phyloP scores from a whole-genome alignment of 2,797 vertebrate species.

The Dicrostonyx torquatus region DNA sequence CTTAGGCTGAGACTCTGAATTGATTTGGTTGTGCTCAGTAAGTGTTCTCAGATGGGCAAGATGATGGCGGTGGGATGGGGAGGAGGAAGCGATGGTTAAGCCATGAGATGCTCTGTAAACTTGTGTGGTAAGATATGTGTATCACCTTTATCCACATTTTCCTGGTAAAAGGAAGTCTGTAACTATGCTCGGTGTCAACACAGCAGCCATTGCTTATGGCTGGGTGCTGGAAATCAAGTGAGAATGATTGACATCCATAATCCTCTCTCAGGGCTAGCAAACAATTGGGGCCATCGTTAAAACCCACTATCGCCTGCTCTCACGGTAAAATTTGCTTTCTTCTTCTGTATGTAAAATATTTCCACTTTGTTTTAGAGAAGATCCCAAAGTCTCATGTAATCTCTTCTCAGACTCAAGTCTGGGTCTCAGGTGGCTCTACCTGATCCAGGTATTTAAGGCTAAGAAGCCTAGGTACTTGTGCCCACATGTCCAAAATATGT shows the following conservation, averaged over 20 bases:
- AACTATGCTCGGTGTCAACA: constrained; percentile 17
- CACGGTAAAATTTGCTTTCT: not conserved
- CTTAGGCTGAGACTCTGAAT: not conserved
- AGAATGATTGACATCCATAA: not conserved
- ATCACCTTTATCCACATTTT: constrained; percentile 7
- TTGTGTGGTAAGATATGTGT: not conserved
- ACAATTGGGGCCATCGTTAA: not conserved
- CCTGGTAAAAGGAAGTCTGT: constrained; percentile 2
- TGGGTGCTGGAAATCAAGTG: constrained; percentile 3
- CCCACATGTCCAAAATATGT: not conserved
- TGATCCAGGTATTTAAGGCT: constrained; percentile 13
- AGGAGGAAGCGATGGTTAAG: not conserved
- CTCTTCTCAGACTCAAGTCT: constrained; percentile 2
- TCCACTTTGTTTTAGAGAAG: constrained; percentile 19
- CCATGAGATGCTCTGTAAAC: not conserved
- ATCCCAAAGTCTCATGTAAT: not conserved
- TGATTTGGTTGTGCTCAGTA: not conserved
- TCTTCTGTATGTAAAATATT: constrained; percentile 24
- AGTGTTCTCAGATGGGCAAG: constrained; percentile 1
- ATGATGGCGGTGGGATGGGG: not conserved
- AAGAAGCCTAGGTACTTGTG: constrained; percentile 7
- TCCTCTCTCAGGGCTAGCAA: not conserved
- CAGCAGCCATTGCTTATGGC: not conserved
- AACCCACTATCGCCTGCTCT: not conserved
- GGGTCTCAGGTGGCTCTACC: not conserved